Conservation (phyloP, 2,888 invertebrate species). For the Nymphalis urticae region DNA sequence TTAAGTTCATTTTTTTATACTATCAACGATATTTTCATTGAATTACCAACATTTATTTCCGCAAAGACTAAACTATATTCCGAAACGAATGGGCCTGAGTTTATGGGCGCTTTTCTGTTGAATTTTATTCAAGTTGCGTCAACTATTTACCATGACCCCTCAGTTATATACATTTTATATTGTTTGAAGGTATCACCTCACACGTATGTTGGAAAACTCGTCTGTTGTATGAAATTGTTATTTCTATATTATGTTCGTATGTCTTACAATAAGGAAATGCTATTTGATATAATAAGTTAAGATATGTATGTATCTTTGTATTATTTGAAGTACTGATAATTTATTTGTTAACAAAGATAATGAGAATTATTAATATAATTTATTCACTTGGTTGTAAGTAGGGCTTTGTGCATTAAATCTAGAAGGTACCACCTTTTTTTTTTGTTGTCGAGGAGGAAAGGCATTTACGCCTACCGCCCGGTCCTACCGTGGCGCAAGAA, state of each 20-base stretch:
- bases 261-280: background rate
- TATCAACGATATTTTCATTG: slow-evolving; percentile 26
- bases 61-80: slow-evolving; percentile 35
- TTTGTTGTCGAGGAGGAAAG: no score
- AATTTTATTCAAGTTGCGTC: slow-evolving; percentile 42
- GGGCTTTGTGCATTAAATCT: no score
- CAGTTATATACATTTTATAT: background rate
- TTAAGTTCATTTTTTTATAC: background rate
- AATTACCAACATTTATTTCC: slow-evolving; percentile 34
- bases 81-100: slow-evolving; percentile 35
- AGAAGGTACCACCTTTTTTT: no score
- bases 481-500: no score
- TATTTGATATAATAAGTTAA: background rate
- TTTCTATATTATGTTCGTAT: slow-evolving; percentile 11
- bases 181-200: slow-evolving; percentile 31
- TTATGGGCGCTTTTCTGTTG: slow-evolving; percentile 37
- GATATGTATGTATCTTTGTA: background rate
- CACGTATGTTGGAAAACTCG: slow-evolving; percentile 37
- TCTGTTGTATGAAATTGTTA: slow-evolving; percentile 31
- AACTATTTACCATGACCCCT: slow-evolving; percentile 28
- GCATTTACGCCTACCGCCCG: no score
- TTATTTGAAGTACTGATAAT: background rate
- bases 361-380: background rate
- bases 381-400: no score
- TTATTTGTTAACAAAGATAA: background rate